Conservation (phyloP, 1,140 invertebrate genomes). For the Aphaenogaster rudis region DNA sequence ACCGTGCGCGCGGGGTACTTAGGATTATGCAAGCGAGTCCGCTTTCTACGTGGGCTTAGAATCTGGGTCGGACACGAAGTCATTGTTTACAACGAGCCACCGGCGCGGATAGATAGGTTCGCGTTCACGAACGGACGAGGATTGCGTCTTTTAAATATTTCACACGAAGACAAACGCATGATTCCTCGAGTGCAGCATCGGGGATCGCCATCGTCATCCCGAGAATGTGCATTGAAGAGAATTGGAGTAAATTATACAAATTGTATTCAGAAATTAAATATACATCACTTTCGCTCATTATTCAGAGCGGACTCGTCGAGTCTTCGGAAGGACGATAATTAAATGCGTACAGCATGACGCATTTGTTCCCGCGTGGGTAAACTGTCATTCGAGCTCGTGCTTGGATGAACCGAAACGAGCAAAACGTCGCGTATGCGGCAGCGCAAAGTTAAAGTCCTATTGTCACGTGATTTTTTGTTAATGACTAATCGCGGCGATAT, state of each 20-base stretch:
- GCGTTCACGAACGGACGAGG: constrained; percentile 46
- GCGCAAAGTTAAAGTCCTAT: constrained; percentile 17
- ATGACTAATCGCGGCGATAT: constrained; percentile 35
- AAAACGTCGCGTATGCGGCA: constrained; percentile 17
- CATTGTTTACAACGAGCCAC: constrained; percentile 81
- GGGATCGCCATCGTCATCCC: neutral
- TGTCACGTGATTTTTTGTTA: constrained; percentile 22
- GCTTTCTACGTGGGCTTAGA: constrained; percentile 83
- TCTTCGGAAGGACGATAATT: constrained; percentile 14
- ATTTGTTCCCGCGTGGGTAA: constrained; percentile 42
- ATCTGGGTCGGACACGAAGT: constrained; percentile 81
- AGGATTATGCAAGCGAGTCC: constrained; percentile 81
- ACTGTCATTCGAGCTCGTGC: constrained; percentile 30
- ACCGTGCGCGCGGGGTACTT: constrained; percentile 53
- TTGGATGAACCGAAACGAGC: constrained; percentile 45
- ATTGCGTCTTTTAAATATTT: constrained; percentile 44
- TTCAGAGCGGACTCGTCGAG: neutral
- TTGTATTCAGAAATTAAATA: neutral
- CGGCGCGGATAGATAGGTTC: constrained; percentile 70
- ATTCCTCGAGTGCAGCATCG: neutral
- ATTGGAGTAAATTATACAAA: neutral
- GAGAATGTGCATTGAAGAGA: neutral
- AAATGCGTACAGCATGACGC: neutral
- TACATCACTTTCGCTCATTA: constrained; percentile 9
- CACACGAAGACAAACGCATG: neutral